phyloP scores from a whole-genome alignment of 2,797 vertebrate species.

The Galaxias olidus region DNA sequence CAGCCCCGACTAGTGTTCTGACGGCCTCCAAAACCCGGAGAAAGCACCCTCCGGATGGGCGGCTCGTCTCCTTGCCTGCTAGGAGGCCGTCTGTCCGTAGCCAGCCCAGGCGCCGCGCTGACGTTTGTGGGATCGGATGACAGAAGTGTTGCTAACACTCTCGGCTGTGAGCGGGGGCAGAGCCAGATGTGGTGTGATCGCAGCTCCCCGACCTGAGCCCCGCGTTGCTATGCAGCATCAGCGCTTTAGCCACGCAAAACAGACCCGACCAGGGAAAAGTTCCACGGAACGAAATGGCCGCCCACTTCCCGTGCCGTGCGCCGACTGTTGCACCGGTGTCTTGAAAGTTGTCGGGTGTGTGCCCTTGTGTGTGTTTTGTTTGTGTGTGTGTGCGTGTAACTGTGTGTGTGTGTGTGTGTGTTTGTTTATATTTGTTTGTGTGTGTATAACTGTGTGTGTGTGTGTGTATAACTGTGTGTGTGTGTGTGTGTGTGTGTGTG shows the following conservation, averaged over 20 bases:
- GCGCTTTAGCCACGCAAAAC: conserved; percentile 13
- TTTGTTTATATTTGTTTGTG: background rate
- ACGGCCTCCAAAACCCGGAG: conserved; percentile 9
- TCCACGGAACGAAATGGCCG: too few species aligned
- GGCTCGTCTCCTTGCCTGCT: conserved; percentile 29
- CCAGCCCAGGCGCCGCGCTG: conserved; percentile 46
- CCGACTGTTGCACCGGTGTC: too few species aligned
- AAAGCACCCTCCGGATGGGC: conserved; percentile 16
- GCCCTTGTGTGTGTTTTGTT: conserved; percentile 3
- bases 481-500: background rate
- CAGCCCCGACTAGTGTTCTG: conserved; percentile 33
- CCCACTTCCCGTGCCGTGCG: too few species aligned
- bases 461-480: background rate
- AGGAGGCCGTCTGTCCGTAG: conserved; percentile 33
- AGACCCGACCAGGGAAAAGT: background rate
- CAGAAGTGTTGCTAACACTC: conserved; percentile 67
- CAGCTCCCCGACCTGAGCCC: conserved; percentile 29
- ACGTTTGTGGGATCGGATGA: conserved; percentile 46
- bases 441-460: background rate
- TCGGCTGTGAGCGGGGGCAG: conserved; percentile 56
- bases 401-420: conserved; percentile 14
- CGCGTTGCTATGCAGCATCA: conserved; percentile 28
- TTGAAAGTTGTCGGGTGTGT: too few species aligned
- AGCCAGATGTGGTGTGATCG: conserved; percentile 74
- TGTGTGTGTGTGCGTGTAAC: conserved; percentile 3